Base-by-base conservation (phyloP, 2,113 vertebrate species). In the Scomber colias region DNA sequence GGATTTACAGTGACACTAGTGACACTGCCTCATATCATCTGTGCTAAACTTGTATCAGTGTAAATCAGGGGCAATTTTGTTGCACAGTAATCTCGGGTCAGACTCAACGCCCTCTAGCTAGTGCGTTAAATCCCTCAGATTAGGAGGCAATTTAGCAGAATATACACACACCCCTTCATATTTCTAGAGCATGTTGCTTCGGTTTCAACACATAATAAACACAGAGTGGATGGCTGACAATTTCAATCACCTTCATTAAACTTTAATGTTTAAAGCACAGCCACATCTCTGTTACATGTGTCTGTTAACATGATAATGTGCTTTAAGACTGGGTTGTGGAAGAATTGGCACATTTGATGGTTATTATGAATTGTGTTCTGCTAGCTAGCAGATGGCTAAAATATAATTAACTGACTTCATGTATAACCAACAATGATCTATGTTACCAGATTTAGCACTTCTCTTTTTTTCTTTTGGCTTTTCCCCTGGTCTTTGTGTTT, bases 21-120 rank as follows among this genome's bases (percentile, higher is more conserved):
- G 69, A 75, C 60, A 69, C 49, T 71, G 45, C 19, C 66, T 56
- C 21, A 45, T 64, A 53, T 61, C 30, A 63, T 53, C 46, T 30
- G 12, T 40, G 57, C 14, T 31, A 21, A 59, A 14, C 53, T 44
- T 51, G 11, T 49, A 57, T 53, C 24, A 53, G 31, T 27, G 45
- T 71, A 71, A 86, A 84, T 77, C 48, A 24, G 73, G 66, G 65
- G 54, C 56, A 69, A 21, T 79, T 81, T 55, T 50, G n/a, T 56
- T 27, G 48, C 71, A 79, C 15, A 53, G 62, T 61, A 75, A 83
- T 77, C 69, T 81, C 17, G 0, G 19, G 13, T 46, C 48, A 75
- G 68, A 82, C 46, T 30, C 11, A 5, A 81, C 77, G 40, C 56
- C 77, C 61, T 60, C n/a, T 17, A 31, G 54, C 27, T 3, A 9